Percentiles rank a stretch among this genome's conserved stretches.
These are phyloP conservation scores for Misgurnus anguillicaudatus DNA, from an alignment of 2,113 vertebrate genomes.

Conservation along the genomic window DNA sequence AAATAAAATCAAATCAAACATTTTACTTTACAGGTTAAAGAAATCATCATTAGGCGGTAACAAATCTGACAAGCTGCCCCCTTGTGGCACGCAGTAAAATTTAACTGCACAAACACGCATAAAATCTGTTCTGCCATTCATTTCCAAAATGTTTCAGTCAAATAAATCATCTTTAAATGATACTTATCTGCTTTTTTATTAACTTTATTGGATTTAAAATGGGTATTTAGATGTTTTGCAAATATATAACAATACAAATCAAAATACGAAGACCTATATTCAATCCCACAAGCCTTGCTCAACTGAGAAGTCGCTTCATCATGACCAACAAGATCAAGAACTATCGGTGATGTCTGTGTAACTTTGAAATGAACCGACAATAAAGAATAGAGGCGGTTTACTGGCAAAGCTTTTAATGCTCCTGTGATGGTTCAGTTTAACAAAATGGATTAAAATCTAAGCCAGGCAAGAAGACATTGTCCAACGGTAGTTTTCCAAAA, in stretches of 20 bases:
- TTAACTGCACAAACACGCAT: neutral
- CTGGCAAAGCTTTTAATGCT: neutral
- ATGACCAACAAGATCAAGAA: neutral
- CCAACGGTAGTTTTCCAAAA: no score
- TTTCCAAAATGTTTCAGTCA: no score
- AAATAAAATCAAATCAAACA: no score
- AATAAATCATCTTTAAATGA: neutral
- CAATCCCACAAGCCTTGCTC: no score
- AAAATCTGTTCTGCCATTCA: neutral
- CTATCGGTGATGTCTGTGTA: neutral
- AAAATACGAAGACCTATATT: no score
- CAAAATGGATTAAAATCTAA: neutral
- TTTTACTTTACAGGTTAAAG: no score
- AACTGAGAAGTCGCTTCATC: no score
- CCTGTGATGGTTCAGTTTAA: neutral
- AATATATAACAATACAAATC: neutral
- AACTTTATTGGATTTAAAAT: neutral
- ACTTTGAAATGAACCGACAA: neutral
- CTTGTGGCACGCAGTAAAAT: slow-evolving; percentile 8
- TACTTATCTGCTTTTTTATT: neutral
- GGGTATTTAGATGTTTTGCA: neutral
- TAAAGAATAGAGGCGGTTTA: neutral
- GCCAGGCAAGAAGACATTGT: neutral
- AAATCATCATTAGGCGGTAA: no score
- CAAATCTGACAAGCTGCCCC: neutral